Conservation (phyloP, 2,113 vertebrate species). For the Zonotrichia leucophrys region DNA sequence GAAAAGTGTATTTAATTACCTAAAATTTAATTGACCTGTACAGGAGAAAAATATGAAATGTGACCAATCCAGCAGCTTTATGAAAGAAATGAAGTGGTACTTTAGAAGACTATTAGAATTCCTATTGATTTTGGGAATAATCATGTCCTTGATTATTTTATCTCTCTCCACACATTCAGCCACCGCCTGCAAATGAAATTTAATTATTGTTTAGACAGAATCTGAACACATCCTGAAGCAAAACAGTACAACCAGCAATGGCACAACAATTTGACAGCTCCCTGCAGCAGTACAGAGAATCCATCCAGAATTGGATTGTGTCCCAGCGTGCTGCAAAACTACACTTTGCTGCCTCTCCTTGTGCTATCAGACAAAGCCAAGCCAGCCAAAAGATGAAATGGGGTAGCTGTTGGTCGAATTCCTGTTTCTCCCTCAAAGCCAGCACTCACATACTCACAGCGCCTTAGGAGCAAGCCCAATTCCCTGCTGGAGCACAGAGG, state of each 20-base stretch:
- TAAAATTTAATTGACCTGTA: slow-evolving; percentile 18
- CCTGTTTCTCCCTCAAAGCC: neutral
- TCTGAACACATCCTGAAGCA: slow-evolving; percentile 13
- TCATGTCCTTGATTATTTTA: slow-evolving; percentile 9
- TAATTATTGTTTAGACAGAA: slow-evolving; percentile 36
- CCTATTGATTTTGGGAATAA: slow-evolving; percentile 40
- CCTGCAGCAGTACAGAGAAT: neutral
- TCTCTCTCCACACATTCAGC: slow-evolving; percentile 1
- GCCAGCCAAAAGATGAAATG: neutral
- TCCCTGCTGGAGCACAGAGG: neutral
- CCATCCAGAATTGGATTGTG: neutral
- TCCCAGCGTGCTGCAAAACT: neutral
- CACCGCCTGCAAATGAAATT: neutral
- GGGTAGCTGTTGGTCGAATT: neutral
- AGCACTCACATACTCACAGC: fast-evolving
- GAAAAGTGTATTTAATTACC: slow-evolving; percentile 22
- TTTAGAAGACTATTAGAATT: slow-evolving; percentile 20
- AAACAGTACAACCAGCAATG: neutral
- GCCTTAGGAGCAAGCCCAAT: neutral
- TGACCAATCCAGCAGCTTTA: neutral
- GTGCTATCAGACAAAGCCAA: neutral
- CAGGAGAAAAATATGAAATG: neutral
- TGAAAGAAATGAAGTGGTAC: neutral
- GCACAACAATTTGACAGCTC: neutral
- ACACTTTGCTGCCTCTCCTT: neutral